Conservation (phyloP, 23 tunicate genomes). For the Diplosoma virens region DNA sequence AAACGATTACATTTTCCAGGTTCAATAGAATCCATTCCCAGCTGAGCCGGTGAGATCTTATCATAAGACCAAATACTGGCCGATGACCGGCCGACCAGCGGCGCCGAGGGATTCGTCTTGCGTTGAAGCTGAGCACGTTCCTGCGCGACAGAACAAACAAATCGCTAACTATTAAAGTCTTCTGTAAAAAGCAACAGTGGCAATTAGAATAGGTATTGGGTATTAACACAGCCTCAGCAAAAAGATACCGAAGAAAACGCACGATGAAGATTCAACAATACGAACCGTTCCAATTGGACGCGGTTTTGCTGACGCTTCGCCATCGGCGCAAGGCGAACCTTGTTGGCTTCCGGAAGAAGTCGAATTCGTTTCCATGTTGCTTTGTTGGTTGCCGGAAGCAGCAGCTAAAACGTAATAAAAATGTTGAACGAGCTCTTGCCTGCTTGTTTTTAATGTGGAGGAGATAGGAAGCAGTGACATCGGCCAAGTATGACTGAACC, state of each 20-base stretch:
- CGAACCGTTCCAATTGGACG: conserved; percentile 64
- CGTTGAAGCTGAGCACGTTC: conserved; percentile 49
- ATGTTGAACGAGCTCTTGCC: too few relatives aligned
- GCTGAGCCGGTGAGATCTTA: conserved; percentile 29
- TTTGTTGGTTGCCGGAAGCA: background rate
- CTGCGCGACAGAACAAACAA: too few relatives aligned
- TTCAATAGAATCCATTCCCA: conserved; percentile 37
- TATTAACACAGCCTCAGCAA: too few relatives aligned
- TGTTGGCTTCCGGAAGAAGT: conserved; percentile 41
- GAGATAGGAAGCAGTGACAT: too few relatives aligned
- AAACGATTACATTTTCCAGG: background rate
- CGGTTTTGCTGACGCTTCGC: conserved; percentile 39
- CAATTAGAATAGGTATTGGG: too few relatives aligned
- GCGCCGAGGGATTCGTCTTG: conserved; percentile 22
- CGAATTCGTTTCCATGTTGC: background rate
- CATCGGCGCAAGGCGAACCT: conserved; percentile 41
- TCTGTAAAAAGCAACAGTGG: too few relatives aligned
- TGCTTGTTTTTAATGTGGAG: too few relatives aligned
- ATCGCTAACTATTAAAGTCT: too few relatives aligned
- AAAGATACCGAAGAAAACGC: too few relatives aligned
- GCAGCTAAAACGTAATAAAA: background rate
- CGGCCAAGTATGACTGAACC: too few relatives aligned
- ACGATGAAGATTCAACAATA: too few relatives aligned
- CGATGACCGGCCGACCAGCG: conserved; percentile 33
- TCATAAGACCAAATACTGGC: conserved; percentile 53